These are phyloP conservation scores for Ormyrus thymus DNA, from an alignment of 2,888 invertebrate species.

Conservation along the genomic window DNA sequence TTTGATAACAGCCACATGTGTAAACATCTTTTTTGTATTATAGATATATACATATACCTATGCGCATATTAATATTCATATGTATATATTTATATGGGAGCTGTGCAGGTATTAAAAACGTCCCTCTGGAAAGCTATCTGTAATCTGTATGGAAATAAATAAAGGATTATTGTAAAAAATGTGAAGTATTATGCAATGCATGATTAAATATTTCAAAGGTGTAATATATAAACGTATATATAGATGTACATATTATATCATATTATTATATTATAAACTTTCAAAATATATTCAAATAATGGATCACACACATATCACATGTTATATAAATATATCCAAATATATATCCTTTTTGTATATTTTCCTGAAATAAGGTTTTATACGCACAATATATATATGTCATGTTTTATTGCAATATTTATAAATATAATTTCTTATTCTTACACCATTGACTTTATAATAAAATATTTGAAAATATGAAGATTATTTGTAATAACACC, in stretches of 20 bases:
- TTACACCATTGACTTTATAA: conserved; percentile 71
- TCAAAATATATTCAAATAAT: conserved; percentile 40
- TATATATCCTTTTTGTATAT: conserved; percentile 52
- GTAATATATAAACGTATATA: conserved; percentile 65
- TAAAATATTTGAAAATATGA: conserved; percentile 32
- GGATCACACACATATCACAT: conserved; percentile 49
- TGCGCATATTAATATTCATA: conserved; percentile 56
- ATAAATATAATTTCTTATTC: conserved; percentile 59
- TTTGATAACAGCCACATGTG: conserved; percentile 51
- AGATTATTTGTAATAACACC: conserved; percentile 44
- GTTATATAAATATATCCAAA: conserved; percentile 44
- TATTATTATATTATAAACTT: conserved; percentile 55
- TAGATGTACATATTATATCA: conserved; percentile 46
- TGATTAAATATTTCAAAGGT: conserved; percentile 66
- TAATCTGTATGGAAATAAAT: conserved; percentile 75
- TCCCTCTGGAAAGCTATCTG: conserved; percentile 74
- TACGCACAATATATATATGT: conserved; percentile 19
- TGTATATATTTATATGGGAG: conserved; percentile 60
- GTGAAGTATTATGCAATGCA: conserved; percentile 48
- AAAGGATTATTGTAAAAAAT: conserved; percentile 70
- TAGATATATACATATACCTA: conserved; percentile 56
- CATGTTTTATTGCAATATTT: conserved; percentile 41
- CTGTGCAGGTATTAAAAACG: conserved; percentile 72
- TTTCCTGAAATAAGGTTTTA: conserved; percentile 56
- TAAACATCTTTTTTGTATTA: conserved; percentile 48